phyloP scores from a whole-genome alignment of 2,888 invertebrate species.

The Nipponacmea schrenckii region DNA sequence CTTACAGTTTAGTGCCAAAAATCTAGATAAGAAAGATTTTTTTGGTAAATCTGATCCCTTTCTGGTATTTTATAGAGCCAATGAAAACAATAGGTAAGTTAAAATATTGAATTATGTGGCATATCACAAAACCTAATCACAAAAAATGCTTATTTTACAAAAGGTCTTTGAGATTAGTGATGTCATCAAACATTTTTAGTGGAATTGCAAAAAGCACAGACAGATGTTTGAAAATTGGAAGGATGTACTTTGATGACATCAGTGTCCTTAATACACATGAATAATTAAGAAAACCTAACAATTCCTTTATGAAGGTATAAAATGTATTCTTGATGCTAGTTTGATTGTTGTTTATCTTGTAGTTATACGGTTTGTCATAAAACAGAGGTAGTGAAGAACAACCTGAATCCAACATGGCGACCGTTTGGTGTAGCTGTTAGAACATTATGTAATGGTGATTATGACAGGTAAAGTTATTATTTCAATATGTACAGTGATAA shows the following conservation, averaged over 20 bases:
- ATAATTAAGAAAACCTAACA: too few relatives aligned
- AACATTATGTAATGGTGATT: conserved; percentile 71
- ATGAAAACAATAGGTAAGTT: conserved; percentile 68
- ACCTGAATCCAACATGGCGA: conserved; percentile 71
- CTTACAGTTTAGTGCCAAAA: conserved; percentile 64
- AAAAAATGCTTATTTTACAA: neutral
- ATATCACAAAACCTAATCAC: too few relatives aligned
- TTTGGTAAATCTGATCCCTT: conserved; percentile 71
- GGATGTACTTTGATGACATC: too few relatives aligned
- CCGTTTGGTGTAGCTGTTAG: conserved; percentile 69
- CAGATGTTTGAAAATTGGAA: too few relatives aligned
- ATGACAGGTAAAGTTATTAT: conserved; percentile 63
- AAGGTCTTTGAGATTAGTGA: too few relatives aligned
- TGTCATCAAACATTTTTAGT: too few relatives aligned
- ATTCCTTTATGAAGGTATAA: too few relatives aligned
- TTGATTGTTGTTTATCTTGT: too few relatives aligned
- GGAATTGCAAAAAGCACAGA: too few relatives aligned
- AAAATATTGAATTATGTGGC: neutral
- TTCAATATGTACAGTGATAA: neutral
- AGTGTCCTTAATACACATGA: neutral
- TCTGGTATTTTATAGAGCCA: conserved; percentile 67
- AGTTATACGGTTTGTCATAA: conserved; percentile 71
- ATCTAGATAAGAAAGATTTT: conserved; percentile 70
- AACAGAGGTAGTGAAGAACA: conserved; percentile 71
- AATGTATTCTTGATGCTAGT: too few relatives aligned